Evolutionary conservation across 1,140 invertebrate species (phyloP).

Genomic region (Spodoptera litura): DNA sequence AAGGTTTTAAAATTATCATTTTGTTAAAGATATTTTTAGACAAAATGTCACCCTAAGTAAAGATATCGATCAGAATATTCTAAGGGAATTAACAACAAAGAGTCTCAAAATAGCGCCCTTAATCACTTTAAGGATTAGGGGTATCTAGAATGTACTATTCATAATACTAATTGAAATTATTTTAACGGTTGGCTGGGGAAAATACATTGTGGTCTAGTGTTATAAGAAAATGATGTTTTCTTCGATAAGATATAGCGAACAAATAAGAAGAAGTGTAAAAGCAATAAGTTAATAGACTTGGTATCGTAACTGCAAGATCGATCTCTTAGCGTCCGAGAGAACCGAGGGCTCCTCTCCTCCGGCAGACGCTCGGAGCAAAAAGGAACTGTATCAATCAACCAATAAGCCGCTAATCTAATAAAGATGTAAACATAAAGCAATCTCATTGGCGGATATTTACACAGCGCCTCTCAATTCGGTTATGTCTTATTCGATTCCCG

Average conservation of each 20-base stretch:
- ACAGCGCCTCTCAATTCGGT: conserved; percentile 37
- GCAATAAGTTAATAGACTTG: conserved; percentile 33
- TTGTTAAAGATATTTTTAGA: no score
- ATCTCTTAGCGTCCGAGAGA: conserved; percentile 10
- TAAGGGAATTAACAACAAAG: neutral
- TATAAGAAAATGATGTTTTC: neutral
- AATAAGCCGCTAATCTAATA: conserved; percentile 36
- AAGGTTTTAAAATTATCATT: no score
- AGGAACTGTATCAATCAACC: conserved; percentile 24
- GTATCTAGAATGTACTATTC: neutral
- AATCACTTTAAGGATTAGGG: neutral
- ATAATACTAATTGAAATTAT: conserved; percentile 19
- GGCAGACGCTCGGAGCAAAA: neutral
- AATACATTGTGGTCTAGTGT: neutral
- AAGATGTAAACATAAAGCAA: conserved; percentile 38
- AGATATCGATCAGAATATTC: neutral
- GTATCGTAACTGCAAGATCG: conserved; percentile 29
- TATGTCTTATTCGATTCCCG: conserved; percentile 40
- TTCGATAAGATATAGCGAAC: neutral
- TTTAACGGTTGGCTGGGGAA: neutral
- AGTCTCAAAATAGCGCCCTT: neutral
- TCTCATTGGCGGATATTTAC: conserved; percentile 19
- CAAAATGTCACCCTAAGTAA: no score
- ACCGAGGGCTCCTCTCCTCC: neutral
- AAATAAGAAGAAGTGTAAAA: conserved; percentile 1